phyloP scores from a whole-genome alignment of 2,888 invertebrate species.

The Ceramica pisi region DNA sequence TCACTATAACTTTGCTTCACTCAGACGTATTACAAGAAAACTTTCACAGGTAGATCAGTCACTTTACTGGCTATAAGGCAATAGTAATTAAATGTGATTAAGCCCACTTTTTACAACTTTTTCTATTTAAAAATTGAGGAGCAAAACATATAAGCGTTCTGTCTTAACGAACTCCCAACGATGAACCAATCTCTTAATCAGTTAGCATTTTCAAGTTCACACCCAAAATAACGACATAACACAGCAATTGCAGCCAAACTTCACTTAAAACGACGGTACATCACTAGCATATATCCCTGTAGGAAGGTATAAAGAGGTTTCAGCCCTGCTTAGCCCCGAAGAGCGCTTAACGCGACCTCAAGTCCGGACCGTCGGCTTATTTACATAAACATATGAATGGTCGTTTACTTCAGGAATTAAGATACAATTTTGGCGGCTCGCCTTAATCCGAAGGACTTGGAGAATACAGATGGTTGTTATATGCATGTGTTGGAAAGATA shows the following conservation, averaged over 20 bases:
- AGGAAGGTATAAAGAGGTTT: conserved; percentile 19
- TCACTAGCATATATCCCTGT: conserved; percentile 22
- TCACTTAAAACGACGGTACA: conserved; percentile 2
- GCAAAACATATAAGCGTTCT: neutral
- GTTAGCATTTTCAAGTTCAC: too few relatives aligned
- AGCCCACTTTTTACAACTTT: neutral
- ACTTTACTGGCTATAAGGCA: conserved; percentile 12
- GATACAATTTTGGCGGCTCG: conserved; percentile 62
- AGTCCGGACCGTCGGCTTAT: conserved; percentile 54
- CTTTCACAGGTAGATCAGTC: conserved; percentile 4
- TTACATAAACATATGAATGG: conserved; percentile 69
- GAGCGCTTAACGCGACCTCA: conserved; percentile 62
- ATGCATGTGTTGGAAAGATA: conserved; percentile 17
- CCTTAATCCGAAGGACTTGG: conserved; percentile 56
- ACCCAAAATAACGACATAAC: neutral
- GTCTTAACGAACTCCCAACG: too few relatives aligned
- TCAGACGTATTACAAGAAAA: neutral
- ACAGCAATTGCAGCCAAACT: neutral
- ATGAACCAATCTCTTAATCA: too few relatives aligned
- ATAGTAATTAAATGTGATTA: conserved; percentile 4
- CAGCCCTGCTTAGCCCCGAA: conserved; percentile 52
- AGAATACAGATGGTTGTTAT: conserved; percentile 3
- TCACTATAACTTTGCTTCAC: conserved; percentile 13
- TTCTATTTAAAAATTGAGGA: conserved; percentile 1
- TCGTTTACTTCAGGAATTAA: conserved; percentile 64